Conservation (phyloP, 2,797 vertebrate species). For the Hyperoplus immaculatus region DNA sequence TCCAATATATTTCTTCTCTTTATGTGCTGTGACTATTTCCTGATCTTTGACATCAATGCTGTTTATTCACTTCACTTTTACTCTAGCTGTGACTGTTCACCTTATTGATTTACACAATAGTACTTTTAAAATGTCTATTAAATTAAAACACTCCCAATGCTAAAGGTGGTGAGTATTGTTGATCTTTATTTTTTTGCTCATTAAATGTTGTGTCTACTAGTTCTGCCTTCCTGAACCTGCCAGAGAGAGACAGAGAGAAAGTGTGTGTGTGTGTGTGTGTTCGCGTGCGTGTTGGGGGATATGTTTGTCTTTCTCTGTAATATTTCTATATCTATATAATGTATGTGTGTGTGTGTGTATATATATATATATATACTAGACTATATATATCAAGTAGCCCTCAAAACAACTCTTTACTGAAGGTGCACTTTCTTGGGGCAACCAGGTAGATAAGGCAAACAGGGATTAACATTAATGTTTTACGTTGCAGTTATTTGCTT, state of each 20-base stretch:
- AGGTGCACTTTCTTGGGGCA: neutral
- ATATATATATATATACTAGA: too few relatives aligned
- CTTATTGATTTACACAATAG: neutral
- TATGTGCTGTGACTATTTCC: constrained; percentile 8
- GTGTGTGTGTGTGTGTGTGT: neutral
- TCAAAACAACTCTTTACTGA: neutral
- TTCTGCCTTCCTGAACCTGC: neutral
- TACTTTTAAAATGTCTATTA: neutral
- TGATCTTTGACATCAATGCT: neutral
- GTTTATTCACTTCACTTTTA: neutral
- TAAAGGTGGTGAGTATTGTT: constrained; percentile 12
- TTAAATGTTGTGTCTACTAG: neutral
- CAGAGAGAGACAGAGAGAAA: neutral
- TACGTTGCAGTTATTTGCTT: too few relatives aligned
- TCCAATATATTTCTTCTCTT: neutral
- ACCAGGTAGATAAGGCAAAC: neutral
- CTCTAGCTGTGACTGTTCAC: neutral
- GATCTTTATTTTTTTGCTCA: neutral
- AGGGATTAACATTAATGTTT: too few relatives aligned
- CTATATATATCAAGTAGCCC: neutral
- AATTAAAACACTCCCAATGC: neutral
- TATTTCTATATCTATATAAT: too few relatives aligned
- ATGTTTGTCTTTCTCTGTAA: too few relatives aligned
- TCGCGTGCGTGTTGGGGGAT: too few relatives aligned
- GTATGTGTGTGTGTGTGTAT: too few relatives aligned